Evolutionary conservation across 2,113 vertebrate genomes (phyloP).

Genomic region (Felis catus): F.catus_Fca126_mat1.0 CM031412.1:5404501-5405000

Average conservation of each 20-base stretch:
- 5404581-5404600: neutral
- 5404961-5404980: neutral
- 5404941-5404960: neutral
- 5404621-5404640: neutral
- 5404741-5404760: neutral
- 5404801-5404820: neutral
- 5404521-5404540: neutral
- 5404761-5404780: neutral
- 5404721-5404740: neutral
- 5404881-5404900: neutral
- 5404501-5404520: neutral
- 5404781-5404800: neutral
- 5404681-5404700: neutral
- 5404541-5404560: neutral
- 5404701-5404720: neutral
- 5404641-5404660: neutral
- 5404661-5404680: neutral
- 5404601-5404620: neutral
- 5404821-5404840: neutral
- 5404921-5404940: neutral
- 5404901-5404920: neutral
- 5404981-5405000: neutral
- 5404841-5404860: neutral
- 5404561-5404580: neutral
- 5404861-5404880: neutral